A percentile compares a stretch with the other conserved stretches of the same genome.
Evolutionary conservation across 2,888 invertebrate species (phyloP).

Genomic region (Arctia plantaginis): DNA sequence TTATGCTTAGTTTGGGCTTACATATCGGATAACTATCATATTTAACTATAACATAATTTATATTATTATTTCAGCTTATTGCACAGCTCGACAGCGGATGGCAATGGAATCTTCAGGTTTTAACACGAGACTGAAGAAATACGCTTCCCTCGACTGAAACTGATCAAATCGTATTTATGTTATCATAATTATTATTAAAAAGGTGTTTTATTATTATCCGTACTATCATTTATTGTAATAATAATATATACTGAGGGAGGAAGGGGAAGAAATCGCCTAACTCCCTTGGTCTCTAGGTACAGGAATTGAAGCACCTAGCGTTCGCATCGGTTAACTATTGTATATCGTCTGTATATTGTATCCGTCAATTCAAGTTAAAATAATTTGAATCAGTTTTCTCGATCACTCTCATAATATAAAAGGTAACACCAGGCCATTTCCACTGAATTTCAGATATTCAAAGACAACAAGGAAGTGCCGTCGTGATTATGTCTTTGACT

Average conservation of each 20-base stretch:
- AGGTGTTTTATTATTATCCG: not conserved
- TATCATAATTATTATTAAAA: not conserved
- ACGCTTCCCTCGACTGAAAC: constrained; percentile 23
- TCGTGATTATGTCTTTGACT: not conserved
- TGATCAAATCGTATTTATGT: not conserved
- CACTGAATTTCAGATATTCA: not conserved
- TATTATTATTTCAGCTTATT: constrained; percentile 70
- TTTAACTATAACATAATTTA: not conserved
- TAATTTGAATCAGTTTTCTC: not conserved
- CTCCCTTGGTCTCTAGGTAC: not conserved
- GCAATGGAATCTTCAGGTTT: constrained; percentile 69
- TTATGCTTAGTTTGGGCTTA: not conserved
- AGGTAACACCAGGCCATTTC: not conserved
- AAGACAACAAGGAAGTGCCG: not conserved
- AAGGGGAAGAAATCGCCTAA: too few species aligned
- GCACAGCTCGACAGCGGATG: constrained; percentile 72
- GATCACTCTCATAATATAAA: not conserved
- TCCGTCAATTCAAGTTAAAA: not conserved
- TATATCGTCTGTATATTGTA: too few species aligned
- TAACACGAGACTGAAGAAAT: constrained; percentile 62
- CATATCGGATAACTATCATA: not conserved
- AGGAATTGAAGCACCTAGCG: not conserved
- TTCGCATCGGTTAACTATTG: not conserved
- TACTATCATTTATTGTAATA: not conserved
- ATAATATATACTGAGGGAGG: too few species aligned